Percentiles rank a stretch among this genome's conserved stretches.
Conservation (phyloP, 2,113 vertebrate genomes). For the Gracilinanus agilis region DNA sequence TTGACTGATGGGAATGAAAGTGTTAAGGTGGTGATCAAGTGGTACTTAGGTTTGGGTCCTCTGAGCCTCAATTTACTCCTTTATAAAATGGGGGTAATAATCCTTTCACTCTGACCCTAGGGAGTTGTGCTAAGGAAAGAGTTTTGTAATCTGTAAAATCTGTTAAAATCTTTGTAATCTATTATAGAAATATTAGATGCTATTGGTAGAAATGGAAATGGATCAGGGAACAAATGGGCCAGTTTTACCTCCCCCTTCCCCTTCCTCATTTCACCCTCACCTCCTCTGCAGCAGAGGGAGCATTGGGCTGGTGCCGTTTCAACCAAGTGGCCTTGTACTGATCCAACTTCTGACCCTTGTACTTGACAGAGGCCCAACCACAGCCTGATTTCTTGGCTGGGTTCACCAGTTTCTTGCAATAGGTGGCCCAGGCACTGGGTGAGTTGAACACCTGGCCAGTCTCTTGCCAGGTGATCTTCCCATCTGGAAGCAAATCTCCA, state of each 20-base stretch:
- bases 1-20: background rate
- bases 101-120: background rate
- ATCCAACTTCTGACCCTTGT: conserved; percentile 96
- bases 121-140: background rate
- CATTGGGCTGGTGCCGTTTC: conserved; percentile 90
- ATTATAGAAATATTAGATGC: background rate
- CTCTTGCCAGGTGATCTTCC: conserved; percentile 97
- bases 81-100: background rate
- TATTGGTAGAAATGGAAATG: background rate
- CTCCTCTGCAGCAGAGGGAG: conserved; percentile 89
- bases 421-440: conserved; percentile 98
- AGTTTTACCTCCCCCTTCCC: background rate
- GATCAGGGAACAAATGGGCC: too few relatives aligned
- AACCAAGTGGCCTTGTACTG: conserved; percentile 98
- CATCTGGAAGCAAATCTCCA: conserved; percentile 93
- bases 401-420: conserved; percentile 97
- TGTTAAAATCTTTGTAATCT: background rate
- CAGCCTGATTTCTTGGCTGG: conserved; percentile 98
- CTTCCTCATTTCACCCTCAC: conserved; percentile 74
- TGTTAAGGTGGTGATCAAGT: background rate
- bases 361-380: conserved; percentile 97
- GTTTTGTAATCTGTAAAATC: background rate
- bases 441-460: conserved; percentile 97
- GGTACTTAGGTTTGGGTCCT: background rate
- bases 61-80: background rate